These are phyloP conservation scores for Candidula unifasciata DNA, from an alignment of 2,888 invertebrate genomes.

Conservation along the genomic window DNA sequence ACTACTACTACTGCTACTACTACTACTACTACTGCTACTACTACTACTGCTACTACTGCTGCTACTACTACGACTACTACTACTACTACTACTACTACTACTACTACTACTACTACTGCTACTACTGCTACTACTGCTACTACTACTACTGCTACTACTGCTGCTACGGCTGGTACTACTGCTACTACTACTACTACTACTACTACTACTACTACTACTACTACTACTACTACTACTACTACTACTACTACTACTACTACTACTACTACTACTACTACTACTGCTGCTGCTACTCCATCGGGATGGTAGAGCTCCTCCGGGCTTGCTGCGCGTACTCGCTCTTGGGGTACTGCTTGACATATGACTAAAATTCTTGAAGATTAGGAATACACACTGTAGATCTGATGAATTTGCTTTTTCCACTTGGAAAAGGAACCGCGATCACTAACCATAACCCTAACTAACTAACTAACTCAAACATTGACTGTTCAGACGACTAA, in stretches of 20 bases:
- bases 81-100: neutral
- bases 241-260: constrained; percentile 3
- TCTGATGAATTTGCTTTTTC: too few relatives aligned
- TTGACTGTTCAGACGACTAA: too few relatives aligned
- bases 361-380: too few relatives aligned
- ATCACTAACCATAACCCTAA: too few relatives aligned
- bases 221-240: constrained; percentile 23
- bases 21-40: neutral
- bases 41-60: constrained; percentile 6
- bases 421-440: too few relatives aligned
- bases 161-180: neutral
- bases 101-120: constrained; percentile 22
- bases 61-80: neutral
- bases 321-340: too few relatives aligned
- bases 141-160: constrained; percentile 16
- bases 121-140: constrained; percentile 13
- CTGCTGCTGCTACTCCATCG: neutral
- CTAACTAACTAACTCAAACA: too few relatives aligned
- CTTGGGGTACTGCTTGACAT: too few relatives aligned
- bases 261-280: neutral
- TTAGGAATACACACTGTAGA: too few relatives aligned
- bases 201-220: constrained; percentile 22
- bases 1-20: neutral
- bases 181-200: constrained; percentile 19
- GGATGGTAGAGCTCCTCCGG: too few relatives aligned